Percentiles rank a stretch among this genome's conserved stretches.
phyloP scores from a whole-genome alignment of 1,140 invertebrate species.

The Macrotrachela quadricornifera region DNA sequence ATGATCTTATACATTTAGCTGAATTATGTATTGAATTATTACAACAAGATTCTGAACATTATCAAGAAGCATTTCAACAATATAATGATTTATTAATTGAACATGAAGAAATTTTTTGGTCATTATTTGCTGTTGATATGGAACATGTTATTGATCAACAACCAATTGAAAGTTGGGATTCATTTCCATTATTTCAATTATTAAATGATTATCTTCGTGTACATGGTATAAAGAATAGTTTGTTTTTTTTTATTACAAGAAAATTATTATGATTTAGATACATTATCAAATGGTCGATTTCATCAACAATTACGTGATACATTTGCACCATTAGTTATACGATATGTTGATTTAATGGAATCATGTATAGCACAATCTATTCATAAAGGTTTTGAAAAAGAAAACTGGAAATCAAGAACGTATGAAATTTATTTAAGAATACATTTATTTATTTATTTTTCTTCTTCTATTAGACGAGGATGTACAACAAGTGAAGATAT shows the following conservation, averaged over 20 bases:
- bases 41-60: conserved; percentile 97
- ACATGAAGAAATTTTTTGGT: conserved; percentile 99
- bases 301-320: conserved; percentile 87
- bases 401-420: conserved; percentile 95
- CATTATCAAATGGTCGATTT: conserved; percentile 82
- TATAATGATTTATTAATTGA: conserved; percentile 69
- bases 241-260: neutral
- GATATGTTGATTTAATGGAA: conserved; percentile 98
- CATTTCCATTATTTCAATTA: conserved; percentile 93
- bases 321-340: conserved; percentile 83
- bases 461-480: conserved; percentile 31
- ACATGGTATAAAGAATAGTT: conserved; percentile 48
- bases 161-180: conserved; percentile 84
- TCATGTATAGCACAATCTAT: conserved; percentile 95
- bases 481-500: conserved; percentile 94
- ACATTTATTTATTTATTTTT: too few relatives aligned
- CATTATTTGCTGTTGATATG: conserved; percentile 94
- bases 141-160: conserved; percentile 86
- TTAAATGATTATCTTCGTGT: conserved; percentile 88
- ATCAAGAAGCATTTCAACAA: conserved; percentile 54
- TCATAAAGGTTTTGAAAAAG: conserved; percentile 93
- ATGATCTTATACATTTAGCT: conserved; percentile 84
- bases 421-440: conserved; percentile 29
- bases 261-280: conserved; percentile 42
- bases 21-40: conserved; percentile 92